Percentiles rank a stretch among this genome's conserved stretches.
Evolutionary conservation across 1,140 invertebrate genomes (phyloP).

Genomic region (Tachypleus tridentatus): DNA sequence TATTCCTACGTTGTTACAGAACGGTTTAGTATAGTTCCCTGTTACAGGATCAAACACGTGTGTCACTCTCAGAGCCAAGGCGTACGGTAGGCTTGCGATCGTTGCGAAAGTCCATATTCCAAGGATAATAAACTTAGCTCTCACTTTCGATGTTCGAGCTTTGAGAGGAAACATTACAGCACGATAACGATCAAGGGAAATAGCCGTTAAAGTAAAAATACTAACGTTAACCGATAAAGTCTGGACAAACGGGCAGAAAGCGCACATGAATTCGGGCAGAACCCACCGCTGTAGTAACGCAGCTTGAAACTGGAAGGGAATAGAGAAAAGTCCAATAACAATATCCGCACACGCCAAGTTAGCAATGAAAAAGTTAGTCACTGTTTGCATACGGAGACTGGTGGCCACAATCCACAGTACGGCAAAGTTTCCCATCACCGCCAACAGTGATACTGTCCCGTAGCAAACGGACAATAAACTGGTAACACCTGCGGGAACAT

Average conservation of each 20-base stretch:
- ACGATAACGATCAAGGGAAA: too few relatives aligned
- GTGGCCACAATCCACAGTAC: conserved; percentile 71
- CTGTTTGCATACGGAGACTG: conserved; percentile 71
- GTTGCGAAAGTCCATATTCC: conserved; percentile 29
- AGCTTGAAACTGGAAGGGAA: conserved; percentile 64
- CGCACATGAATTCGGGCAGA: conserved; percentile 60
- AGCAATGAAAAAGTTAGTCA: conserved; percentile 86
- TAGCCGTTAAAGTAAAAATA: too few relatives aligned
- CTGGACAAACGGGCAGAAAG: conserved; percentile 62
- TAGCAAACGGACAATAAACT: not conserved
- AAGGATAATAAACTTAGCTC: conserved; percentile 26
- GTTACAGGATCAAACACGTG: conserved; percentile 13
- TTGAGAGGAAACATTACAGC: conserved; percentile 31
- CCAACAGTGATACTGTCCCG: conserved; percentile 25
- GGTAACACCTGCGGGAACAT: too few relatives aligned
- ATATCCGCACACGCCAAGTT: conserved; percentile 83
- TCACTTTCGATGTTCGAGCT: conserved; percentile 29
- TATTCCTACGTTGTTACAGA: conserved; percentile 44
- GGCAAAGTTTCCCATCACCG: conserved; percentile 68
- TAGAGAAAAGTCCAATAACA: conserved; percentile 69
- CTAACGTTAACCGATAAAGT: too few relatives aligned
- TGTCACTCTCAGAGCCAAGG: conserved; percentile 25
- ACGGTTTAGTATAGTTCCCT: conserved; percentile 35
- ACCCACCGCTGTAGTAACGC: conserved; percentile 67
- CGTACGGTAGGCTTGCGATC: conserved; percentile 26